Base-by-base conservation (phyloP, 2,888 invertebrate genomes). In the Drosophila nigricruria region DNA sequence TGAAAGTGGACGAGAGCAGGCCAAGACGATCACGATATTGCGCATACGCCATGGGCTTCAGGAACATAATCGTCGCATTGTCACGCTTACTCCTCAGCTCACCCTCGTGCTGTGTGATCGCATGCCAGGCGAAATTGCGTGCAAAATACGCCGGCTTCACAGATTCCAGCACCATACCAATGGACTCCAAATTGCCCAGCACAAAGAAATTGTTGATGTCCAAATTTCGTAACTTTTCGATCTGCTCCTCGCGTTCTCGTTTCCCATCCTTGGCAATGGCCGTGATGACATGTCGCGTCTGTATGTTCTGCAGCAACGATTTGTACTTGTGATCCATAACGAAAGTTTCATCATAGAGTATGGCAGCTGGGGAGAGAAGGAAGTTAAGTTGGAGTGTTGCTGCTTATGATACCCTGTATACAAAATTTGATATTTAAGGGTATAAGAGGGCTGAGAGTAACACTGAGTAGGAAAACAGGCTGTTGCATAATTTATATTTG, bases 261-360 rank as follows among this genome's bases (percentile, higher is more conserved):
- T 91, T 91, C 2, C 92, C 91, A 72, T 95, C 94, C 71, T 94
- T 95, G 78, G 95, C 94, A 67, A 94, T 94, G 38, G 94, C 94
- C 5, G 96, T 95, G 72, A 98, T 98, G 1, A 98, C 96, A 92
- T 98, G 98, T 12, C 98, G 94, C 0, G 97, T 97, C 8, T 98
- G 97, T 63, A 98, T 96, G 91, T 98, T 98, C 92, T 97, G 96
- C 40, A 98, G 94, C 10, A 98, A 93, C 12, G 97, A 96, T 92
- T 98, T 97, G 93, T 97, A 98, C 92, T 98, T 98, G 93, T 98
- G 97, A 90, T 98, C 97, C 96, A 98, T 97, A 14, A 97, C 96
- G 91, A 97, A 98, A 42, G 95, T 95, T 27, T 96, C 95, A 89
- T 99, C 98, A 91, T 97, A 98, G 50, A 99, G 94, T 54, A 99